phyloP scores from a whole-genome alignment of 2,113 vertebrate genomes.

The Notarius quadriscutis region DNA sequence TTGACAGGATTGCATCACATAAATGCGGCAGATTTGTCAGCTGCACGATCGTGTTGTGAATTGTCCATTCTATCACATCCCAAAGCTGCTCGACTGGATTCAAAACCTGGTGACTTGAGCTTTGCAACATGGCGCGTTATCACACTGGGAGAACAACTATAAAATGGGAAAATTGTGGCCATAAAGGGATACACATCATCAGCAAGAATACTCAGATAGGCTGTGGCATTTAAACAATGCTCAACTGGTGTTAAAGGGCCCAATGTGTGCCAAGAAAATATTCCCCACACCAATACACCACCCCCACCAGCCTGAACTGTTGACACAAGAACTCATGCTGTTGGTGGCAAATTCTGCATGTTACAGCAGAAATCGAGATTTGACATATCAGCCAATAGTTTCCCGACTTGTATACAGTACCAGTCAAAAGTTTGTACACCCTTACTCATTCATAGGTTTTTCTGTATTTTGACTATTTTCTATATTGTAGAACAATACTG shows the following conservation, averaged over 20 bases:
- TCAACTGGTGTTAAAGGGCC: too few relatives aligned
- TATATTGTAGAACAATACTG: too few relatives aligned
- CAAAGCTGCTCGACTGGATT: not conserved
- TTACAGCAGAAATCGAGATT: too few relatives aligned
- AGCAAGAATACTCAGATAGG: not conserved
- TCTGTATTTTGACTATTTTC: too few relatives aligned
- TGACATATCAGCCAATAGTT: too few relatives aligned
- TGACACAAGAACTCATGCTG: not conserved
- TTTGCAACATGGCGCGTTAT: not conserved
- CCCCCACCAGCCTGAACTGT: not conserved
- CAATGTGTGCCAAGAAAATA: too few relatives aligned
- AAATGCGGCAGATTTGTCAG: not conserved
- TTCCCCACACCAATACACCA: not conserved
- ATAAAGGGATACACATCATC: not conserved
- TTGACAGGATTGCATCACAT: not conserved
- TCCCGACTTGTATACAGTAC: too few relatives aligned
- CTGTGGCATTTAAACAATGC: not conserved
- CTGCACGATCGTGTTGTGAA: not conserved
- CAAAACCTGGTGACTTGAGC: not conserved
- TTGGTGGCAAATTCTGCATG: not conserved
- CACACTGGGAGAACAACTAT: not conserved
- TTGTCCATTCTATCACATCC: not conserved
- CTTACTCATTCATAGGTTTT: too few relatives aligned
- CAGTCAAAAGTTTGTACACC: too few relatives aligned
- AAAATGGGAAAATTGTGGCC: not conserved